Percentiles rank a stretch among this genome's conserved stretches.
These are phyloP conservation scores for Zaprionus davidi DNA, from an alignment of 1,140 invertebrate genomes.

Conservation along the genomic window DNA sequence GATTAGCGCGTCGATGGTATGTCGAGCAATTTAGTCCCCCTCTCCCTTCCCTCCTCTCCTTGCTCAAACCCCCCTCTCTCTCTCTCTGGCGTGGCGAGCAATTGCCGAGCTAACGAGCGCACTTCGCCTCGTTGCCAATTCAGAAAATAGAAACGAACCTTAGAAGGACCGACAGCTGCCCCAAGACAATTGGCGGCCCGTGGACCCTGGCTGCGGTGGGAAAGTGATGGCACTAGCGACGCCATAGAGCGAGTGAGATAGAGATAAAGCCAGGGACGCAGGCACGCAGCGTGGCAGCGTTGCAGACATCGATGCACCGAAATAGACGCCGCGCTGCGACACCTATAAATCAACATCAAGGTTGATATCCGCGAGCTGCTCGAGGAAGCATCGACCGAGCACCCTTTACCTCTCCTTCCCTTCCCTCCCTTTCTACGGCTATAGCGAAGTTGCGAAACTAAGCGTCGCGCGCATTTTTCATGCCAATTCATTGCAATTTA, in stretches of 20 bases:
- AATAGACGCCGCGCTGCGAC: constrained; percentile 68
- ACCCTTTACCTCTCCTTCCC: constrained; percentile 2
- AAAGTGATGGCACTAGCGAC: constrained; percentile 8
- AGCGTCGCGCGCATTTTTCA: constrained; percentile 66
- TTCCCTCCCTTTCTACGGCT: not conserved
- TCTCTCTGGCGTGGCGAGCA: not conserved
- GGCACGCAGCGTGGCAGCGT: constrained; percentile 26
- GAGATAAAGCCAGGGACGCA: constrained; percentile 31
- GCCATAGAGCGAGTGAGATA: constrained; percentile 10
- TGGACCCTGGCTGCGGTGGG: constrained; percentile 23
- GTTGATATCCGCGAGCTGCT: constrained; percentile 74
- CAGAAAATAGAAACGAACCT: constrained; percentile 87
- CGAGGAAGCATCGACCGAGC: constrained; percentile 64
- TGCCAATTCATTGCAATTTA: constrained; percentile 71
- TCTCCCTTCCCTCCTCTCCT: not conserved
- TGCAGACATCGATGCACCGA: constrained; percentile 49
- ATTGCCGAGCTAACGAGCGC: constrained; percentile 43
- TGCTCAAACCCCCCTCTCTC: not conserved
- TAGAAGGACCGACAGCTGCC: constrained; percentile 77
- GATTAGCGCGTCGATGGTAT: constrained; percentile 47
- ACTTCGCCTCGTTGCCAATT: constrained; percentile 53
- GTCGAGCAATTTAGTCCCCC: constrained; percentile 10
- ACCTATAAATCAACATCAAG: constrained; percentile 84
- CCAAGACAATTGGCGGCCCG: constrained; percentile 66
- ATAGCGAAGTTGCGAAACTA: constrained; percentile 69